Conservation (phyloP, 2,888 invertebrate species). For the Ethmia dodecea region DNA sequence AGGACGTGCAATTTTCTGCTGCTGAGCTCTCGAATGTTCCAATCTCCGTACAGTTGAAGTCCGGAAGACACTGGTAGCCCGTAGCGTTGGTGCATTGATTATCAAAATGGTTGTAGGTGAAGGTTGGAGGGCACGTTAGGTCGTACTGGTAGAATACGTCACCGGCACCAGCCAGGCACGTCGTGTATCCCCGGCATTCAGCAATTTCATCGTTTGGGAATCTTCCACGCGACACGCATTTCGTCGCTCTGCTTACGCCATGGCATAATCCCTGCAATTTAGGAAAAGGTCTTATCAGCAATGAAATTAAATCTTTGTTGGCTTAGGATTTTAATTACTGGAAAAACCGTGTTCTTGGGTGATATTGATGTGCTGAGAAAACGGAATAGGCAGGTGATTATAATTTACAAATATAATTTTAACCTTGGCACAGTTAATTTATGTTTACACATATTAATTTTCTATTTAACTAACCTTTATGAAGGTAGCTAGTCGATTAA, state of each 20-base stretch:
- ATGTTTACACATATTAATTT: too few species aligned
- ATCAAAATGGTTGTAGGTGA: slow-evolving; percentile 52
- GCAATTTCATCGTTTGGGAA: slow-evolving; percentile 46
- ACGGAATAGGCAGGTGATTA: too few species aligned
- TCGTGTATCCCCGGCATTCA: slow-evolving; percentile 56
- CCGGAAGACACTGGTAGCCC: slow-evolving; percentile 44
- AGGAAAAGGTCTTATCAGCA: slow-evolving; percentile 24
- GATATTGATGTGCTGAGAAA: too few species aligned
- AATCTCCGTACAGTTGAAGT: slow-evolving; percentile 36
- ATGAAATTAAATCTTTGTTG: neutral
- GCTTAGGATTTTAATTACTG: too few species aligned
- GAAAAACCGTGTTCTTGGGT: too few species aligned
- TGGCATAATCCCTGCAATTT: slow-evolving; percentile 48
- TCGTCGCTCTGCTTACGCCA: slow-evolving; percentile 24
- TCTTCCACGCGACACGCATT: slow-evolving; percentile 47
- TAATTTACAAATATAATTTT: too few species aligned
- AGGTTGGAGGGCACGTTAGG: slow-evolving; percentile 49
- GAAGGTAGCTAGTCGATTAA: too few species aligned
- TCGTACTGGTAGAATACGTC: slow-evolving; percentile 44
- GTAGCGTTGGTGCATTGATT: slow-evolving; percentile 55
- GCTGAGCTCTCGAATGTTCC: slow-evolving; percentile 36
- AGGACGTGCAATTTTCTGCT: slow-evolving; percentile 37
- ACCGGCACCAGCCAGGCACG: slow-evolving; percentile 44
- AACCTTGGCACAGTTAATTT: too few species aligned
- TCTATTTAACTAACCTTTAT: too few species aligned